Base-by-base conservation (phyloP, 2,797 vertebrate species). In the Gadopsis bispinosus region DNA sequence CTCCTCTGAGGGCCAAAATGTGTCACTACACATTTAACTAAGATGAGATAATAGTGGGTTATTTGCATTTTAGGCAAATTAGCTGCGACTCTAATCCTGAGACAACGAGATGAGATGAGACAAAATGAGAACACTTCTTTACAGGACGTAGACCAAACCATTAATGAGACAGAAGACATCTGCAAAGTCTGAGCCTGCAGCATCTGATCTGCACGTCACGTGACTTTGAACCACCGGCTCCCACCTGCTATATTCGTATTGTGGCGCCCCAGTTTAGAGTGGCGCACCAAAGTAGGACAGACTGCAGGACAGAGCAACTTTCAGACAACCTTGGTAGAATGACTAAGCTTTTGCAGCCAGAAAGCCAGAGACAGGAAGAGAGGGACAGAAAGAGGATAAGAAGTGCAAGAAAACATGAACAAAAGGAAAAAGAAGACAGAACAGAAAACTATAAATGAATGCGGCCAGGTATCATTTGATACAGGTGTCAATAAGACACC, bases 321-420 rank as follows among this genome's bases (percentile, higher is more conserved):
- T 90, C 80, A 87, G 77, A 85, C 86, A 85, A 91, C 92, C 91
- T 92, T 90, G 83, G 72, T 74, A 79, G 69, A 54, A 77, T 88
- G 88, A 92, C 86, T 64, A 80, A 77, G 81, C 88, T 78, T 83
- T 87, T 73, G 80, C 26, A 45, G 47, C 22, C 63, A 68, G 31
- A 55, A 29, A 69, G 56, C 69, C 43, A 54, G 72, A 83, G 45
- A 69, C 1, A 8, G n/a, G n/a, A 39, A 10, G 26, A 35, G 51
- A 4, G 11, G 20, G 51, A 65, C 2, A 59, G 22, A 50, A 9
- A 67, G 20, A 22, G 26, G 19, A 67, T 4, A 54, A 4, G 17
- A 59, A 3, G 0, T 2, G 12, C 17, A 22, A 17, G 50, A 69
- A 19, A 73, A 11, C 1, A 0, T 4, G 67, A 14, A 73, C 19